These are phyloP conservation scores for Camponotus floridanus DNA, from an alignment of 1,140 invertebrate species.

Conservation along the genomic window DNA sequence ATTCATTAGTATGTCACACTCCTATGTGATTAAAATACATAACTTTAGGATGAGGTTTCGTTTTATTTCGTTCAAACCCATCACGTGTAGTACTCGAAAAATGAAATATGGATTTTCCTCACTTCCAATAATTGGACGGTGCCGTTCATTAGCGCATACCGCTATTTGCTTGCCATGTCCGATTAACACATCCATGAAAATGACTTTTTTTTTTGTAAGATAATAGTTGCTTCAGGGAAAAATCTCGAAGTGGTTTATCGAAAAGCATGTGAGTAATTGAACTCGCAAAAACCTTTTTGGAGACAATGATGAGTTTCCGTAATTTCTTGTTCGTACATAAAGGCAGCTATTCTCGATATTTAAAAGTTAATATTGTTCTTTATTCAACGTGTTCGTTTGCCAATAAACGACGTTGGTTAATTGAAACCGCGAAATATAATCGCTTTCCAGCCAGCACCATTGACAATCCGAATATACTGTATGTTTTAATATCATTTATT, in stretches of 20 bases:
- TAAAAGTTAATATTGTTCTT: not conserved
- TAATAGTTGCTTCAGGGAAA: not conserved
- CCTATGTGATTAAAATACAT: not conserved
- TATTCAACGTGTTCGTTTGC: not conserved
- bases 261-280: constrained; percentile 14
- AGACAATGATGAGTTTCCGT: constrained; percentile 16
- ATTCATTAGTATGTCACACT: not conserved
- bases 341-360: not conserved
- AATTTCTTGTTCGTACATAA: not conserved
- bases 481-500: constrained; percentile 16
- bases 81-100: not conserved
- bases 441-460: not conserved
- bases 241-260: constrained; percentile 15
- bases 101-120: not conserved
- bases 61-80: not conserved
- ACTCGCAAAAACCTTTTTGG: not conserved
- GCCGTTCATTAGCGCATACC: constrained; percentile 30
- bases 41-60: not conserved
- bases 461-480: not conserved
- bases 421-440: constrained; percentile 18
- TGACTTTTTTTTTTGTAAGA: not conserved
- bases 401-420: constrained; percentile 7
- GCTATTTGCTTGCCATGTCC: not conserved
- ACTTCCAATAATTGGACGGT: constrained; percentile 36
- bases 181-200: constrained; percentile 1